Evolutionary conservation across 2,888 invertebrate species (phyloP).

Genomic region (Zaprionus lineosus): DNA sequence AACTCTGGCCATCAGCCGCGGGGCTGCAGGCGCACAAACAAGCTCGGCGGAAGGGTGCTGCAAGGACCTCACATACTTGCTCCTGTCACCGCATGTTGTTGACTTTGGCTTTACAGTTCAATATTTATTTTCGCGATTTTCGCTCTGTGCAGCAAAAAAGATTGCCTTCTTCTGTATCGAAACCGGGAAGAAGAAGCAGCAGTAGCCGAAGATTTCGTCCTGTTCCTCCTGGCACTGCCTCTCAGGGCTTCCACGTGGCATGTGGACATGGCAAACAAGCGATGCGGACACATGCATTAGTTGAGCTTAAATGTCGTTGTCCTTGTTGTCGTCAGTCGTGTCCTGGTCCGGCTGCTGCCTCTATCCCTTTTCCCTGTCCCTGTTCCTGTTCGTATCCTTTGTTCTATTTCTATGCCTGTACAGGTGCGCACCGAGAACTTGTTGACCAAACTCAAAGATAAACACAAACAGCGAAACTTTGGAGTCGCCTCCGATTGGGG

Average conservation of each 20-base stretch:
- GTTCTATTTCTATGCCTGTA: conserved; percentile 41
- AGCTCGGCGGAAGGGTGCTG: too few species aligned
- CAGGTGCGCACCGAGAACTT: conserved; percentile 72
- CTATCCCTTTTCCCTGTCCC: background rate
- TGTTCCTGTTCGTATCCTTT: background rate
- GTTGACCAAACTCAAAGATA: conserved; percentile 79
- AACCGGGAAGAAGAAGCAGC: conserved; percentile 21
- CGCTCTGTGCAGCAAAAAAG: conserved; percentile 59
- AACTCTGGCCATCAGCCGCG: conserved; percentile 26
- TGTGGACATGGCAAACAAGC: conserved; percentile 72
- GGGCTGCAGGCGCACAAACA: conserved; percentile 2
- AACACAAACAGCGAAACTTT: conserved; percentile 53
- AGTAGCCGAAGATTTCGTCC: conserved; percentile 30
- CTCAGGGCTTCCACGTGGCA: conserved; percentile 25
- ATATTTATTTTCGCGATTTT: conserved; percentile 81
- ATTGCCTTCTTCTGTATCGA: conserved; percentile 48
- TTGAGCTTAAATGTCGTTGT: conserved; percentile 65
- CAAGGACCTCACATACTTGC: conserved; percentile 7
- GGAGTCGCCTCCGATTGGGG: conserved; percentile 31
- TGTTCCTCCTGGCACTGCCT: background rate
- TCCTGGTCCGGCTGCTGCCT: conserved; percentile 12
- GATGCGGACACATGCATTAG: conserved; percentile 78
- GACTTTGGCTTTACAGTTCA: conserved; percentile 80
- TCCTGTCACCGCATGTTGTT: conserved; percentile 51
- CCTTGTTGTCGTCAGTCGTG: conserved; percentile 30